phyloP scores from a whole-genome alignment of 2,888 invertebrate genomes.

The Eudasyphora cyanicolor region DNA sequence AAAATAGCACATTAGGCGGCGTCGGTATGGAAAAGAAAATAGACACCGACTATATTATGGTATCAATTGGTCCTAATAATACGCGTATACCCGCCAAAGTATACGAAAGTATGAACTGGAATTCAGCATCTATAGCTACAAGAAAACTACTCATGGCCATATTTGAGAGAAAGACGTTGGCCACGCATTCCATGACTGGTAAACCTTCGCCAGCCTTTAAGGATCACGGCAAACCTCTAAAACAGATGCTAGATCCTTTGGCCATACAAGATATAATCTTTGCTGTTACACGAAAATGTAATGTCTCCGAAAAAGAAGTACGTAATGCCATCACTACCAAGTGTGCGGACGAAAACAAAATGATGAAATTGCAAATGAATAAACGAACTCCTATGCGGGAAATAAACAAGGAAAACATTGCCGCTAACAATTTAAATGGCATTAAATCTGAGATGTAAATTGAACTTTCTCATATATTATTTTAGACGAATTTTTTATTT shows the following conservation, averaged over 20 bases:
- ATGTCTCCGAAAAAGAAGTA: conserved; percentile 82
- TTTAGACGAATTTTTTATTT: neutral
- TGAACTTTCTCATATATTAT: neutral
- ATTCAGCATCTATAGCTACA: conserved; percentile 81
- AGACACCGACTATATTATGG: conserved; percentile 68
- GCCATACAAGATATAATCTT: conserved; percentile 83
- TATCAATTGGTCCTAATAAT: conserved; percentile 79
- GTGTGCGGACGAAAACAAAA: conserved; percentile 84
- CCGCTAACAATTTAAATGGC: neutral
- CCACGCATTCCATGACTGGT: conserved; percentile 84
- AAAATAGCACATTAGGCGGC: neutral
- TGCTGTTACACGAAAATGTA: conserved; percentile 81
- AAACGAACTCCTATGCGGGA: conserved; percentile 68
- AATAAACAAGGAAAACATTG: conserved; percentile 71
- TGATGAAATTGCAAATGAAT: conserved; percentile 80
- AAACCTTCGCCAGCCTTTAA: conserved; percentile 82
- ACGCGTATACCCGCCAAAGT: conserved; percentile 79
- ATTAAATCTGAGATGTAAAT: neutral
- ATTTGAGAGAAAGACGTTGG: conserved; percentile 82
- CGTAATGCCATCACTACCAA: conserved; percentile 84
- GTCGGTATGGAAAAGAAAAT: neutral
- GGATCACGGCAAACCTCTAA: conserved; percentile 76
- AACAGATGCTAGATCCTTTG: conserved; percentile 80
- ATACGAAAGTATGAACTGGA: conserved; percentile 82
- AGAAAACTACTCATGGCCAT: conserved; percentile 82